A percentile compares a stretch with the other conserved stretches of the same genome.
These are phyloP conservation scores for pig (Sus scrofa) DNA, from an alignment of 2,113 vertebrate species.

Conservation along the genomic window T2T-Sscrofa CM000812.6:22433501-22434000, in stretches of 20 bases:
- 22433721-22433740: slow-evolving; percentile 50
- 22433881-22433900: slow-evolving; percentile 8
- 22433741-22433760: neutral
- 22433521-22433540: neutral
- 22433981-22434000: neutral
- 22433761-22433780: slow-evolving; percentile 15
- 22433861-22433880: neutral
- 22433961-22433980: neutral
- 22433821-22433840: slow-evolving; percentile 1
- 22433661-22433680: slow-evolving; percentile 59
- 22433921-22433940: slow-evolving; percentile 6
- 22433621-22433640: slow-evolving; percentile 80
- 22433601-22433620: slow-evolving; percentile 70
- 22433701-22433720: slow-evolving; percentile 47
- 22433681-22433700: slow-evolving; percentile 3
- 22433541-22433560: neutral
- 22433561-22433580: neutral
- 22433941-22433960: slow-evolving; percentile 8
- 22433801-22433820: slow-evolving; percentile 57
- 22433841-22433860: neutral
- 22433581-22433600: slow-evolving; percentile 38
- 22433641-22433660: slow-evolving; percentile 73
- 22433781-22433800: too few relatives aligned
- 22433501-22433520: neutral
- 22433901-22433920: neutral